These are phyloP conservation scores for Euthynnus affinis DNA, from an alignment of 2,797 vertebrate genomes.

Conservation along the genomic window DNA sequence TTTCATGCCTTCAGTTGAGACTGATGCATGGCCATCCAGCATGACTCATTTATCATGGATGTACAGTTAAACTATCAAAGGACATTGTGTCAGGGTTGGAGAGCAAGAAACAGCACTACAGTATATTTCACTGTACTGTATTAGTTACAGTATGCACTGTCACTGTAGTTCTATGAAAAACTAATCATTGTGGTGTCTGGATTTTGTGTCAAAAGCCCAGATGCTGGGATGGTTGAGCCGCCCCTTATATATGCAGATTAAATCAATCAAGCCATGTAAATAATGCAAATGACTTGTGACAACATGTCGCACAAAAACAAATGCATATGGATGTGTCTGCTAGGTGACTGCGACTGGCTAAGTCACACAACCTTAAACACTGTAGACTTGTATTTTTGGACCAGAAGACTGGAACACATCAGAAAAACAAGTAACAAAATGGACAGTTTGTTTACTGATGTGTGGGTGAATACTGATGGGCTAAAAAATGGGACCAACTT, in stretches of 20 bases:
- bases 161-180: constrained; percentile 3
- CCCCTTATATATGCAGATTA: constrained; percentile 23
- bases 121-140: neutral
- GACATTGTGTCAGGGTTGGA: neutral
- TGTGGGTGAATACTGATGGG: neutral
- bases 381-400: neutral
- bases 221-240: neutral
- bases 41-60: constrained; percentile 2
- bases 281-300: constrained; percentile 25
- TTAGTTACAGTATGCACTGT: neutral
- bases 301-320: constrained; percentile 16
- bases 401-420: neutral
- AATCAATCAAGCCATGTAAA: constrained; percentile 37
- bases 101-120: neutral
- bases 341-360: neutral
- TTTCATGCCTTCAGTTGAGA: constrained; percentile 35
- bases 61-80: too few relatives aligned
- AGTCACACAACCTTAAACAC: neutral
- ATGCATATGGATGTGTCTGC: neutral
- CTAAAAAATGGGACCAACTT: neutral
- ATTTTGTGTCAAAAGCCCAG: constrained; percentile 2
- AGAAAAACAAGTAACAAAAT: neutral
- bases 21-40: constrained; percentile 21
- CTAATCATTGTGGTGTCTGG: constrained; percentile 4
- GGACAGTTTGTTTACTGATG: neutral